These are phyloP conservation scores for Pongo pygmaeus DNA, from an alignment of 2,113 vertebrate species.

Conservation along the genomic window DNA sequence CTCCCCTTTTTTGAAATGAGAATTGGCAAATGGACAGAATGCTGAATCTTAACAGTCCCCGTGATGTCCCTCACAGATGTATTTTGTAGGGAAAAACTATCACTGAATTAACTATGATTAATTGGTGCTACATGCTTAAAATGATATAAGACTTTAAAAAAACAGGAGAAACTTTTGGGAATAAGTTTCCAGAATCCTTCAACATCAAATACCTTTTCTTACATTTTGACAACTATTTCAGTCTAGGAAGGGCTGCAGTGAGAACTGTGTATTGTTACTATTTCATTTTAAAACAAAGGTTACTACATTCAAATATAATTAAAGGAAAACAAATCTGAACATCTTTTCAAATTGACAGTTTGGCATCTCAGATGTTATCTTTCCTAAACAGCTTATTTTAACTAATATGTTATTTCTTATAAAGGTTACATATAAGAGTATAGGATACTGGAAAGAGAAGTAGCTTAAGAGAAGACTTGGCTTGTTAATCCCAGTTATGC, in stretches of 20 bases:
- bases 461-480: neutral
- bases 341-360: neutral
- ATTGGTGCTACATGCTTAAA: neutral
- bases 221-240: neutral
- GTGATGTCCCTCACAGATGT: neutral
- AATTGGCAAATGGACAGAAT: neutral
- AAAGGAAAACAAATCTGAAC: neutral
- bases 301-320: neutral
- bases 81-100: constrained; percentile 14
- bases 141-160: neutral
- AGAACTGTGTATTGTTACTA: neutral
- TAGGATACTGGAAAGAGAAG: neutral
- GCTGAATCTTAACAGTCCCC: neutral
- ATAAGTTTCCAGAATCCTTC: neutral
- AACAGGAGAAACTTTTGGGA: neutral
- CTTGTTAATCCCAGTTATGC: neutral
- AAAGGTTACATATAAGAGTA: neutral
- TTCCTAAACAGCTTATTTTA: neutral
- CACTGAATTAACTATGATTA: neutral
- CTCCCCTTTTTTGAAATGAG: neutral
- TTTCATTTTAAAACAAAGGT: neutral
- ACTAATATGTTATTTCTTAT: neutral
- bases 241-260: neutral
- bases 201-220: neutral
- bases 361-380: neutral